A percentile compares a stretch with the other conserved stretches of the same genome.
These are phyloP conservation scores for Onychostoma macrolepis DNA, from an alignment of 2,113 vertebrate species.

Conservation along the genomic window DNA sequence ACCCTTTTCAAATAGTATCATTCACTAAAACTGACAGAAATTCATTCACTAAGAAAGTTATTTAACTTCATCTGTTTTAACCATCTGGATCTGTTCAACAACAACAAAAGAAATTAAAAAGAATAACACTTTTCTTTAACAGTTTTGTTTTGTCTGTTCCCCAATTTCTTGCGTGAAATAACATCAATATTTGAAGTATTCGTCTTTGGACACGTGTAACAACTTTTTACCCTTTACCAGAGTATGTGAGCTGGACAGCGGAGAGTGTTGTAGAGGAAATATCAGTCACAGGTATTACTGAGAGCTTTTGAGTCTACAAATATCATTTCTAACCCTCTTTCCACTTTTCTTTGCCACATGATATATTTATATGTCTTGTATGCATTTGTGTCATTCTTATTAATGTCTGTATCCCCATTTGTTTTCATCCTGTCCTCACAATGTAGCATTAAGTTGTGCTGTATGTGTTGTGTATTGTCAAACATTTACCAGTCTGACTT, in stretches of 20 bases:
- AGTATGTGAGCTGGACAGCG: slow-evolving; percentile 70
- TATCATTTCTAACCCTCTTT: slow-evolving; percentile 51
- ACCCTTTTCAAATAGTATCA: slow-evolving; percentile 28
- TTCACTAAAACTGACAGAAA: slow-evolving; percentile 2
- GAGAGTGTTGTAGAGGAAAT: slow-evolving; percentile 66
- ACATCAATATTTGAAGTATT: slow-evolving; percentile 23
- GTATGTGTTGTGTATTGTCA: slow-evolving; percentile 21
- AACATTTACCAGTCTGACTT: slow-evolving; percentile 28
- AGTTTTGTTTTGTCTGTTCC: neutral
- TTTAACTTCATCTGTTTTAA: slow-evolving; percentile 25
- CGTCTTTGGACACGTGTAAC: slow-evolving; percentile 49
- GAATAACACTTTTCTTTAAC: neutral
- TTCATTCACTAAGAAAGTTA: slow-evolving; percentile 12
- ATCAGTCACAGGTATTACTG: slow-evolving; percentile 67
- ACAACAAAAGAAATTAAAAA: neutral
- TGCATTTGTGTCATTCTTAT: neutral
- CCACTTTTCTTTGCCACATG: slow-evolving; percentile 22
- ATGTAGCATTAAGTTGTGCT: neutral
- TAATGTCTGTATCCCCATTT: neutral
- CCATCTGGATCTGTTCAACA: slow-evolving; percentile 9
- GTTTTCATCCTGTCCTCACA: neutral
- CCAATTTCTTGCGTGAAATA: slow-evolving; percentile 36
- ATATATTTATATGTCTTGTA: neutral
- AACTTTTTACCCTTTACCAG: slow-evolving; percentile 62
- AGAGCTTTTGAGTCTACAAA: slow-evolving; percentile 34